Percentiles rank a stretch among this genome's conserved stretches.
These are phyloP conservation scores for Bucco capensis DNA, from an alignment of 2,113 vertebrate species.

Conservation along the genomic window DNA sequence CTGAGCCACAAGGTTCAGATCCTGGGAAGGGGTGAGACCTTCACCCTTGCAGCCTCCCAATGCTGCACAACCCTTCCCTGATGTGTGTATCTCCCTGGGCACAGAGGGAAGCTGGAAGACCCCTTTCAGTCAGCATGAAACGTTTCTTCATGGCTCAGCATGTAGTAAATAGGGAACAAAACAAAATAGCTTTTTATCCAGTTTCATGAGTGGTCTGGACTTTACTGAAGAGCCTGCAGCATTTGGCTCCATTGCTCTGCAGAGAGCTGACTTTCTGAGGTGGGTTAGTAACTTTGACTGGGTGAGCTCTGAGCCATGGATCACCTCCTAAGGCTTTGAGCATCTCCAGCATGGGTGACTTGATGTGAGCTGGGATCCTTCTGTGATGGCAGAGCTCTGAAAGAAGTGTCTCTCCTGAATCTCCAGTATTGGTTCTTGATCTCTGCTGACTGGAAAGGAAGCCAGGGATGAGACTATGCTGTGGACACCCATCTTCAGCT, in stretches of 20 bases:
- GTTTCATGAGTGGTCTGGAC: not conserved
- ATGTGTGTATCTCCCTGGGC: not conserved
- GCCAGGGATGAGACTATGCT: not conserved
- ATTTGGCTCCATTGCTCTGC: not conserved
- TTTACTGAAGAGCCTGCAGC: not conserved
- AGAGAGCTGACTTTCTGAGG: not conserved
- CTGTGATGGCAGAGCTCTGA: not conserved
- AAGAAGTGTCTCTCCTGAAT: not conserved
- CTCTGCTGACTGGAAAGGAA: not conserved
- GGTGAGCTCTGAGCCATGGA: not conserved
- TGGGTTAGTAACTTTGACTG: not conserved
- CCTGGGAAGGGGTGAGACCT: not conserved
- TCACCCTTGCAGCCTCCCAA: not conserved
- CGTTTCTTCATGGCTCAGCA: not conserved
- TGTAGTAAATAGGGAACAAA: not conserved
- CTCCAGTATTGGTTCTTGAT: not conserved
- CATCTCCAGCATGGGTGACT: not conserved
- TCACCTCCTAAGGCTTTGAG: not conserved
- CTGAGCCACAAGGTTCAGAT: not conserved
- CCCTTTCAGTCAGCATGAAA: not conserved
- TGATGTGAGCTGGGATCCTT: not conserved
- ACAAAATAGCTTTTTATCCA: not conserved
- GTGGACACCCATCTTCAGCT: not conserved
- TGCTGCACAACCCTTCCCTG: not conserved
- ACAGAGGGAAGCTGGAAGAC: not conserved